A percentile compares a stretch with the other conserved stretches of the same genome.
Evolutionary conservation across 2,888 invertebrate species (phyloP).

Genomic region (Hymenopus coronatus): DNA sequence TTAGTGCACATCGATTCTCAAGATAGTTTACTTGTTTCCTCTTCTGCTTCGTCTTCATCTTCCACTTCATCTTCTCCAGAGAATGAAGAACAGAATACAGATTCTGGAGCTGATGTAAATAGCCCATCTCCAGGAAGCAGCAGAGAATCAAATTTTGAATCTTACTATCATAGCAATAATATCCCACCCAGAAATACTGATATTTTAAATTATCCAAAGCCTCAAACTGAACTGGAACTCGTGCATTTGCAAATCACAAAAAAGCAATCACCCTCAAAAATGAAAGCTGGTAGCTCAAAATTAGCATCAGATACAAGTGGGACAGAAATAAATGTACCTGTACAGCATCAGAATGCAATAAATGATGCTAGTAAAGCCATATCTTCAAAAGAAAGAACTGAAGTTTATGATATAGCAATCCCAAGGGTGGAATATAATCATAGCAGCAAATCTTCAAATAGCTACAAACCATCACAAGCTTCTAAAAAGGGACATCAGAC

Average conservation of each 20-base stretch:
- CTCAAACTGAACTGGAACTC: neutral
- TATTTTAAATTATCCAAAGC: neutral
- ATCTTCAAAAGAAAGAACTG: neutral
- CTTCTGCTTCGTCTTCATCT: conserved; percentile 31
- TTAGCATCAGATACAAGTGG: neutral
- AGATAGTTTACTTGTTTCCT: conserved; percentile 47
- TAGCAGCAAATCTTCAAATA: neutral
- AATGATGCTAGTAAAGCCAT: neutral
- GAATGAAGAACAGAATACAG: conserved; percentile 21
- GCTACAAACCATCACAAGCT: neutral
- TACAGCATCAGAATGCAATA: neutral
- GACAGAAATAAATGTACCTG: neutral
- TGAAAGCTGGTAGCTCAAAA: neutral
- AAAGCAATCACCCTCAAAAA: neutral
- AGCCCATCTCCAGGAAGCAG: conserved; percentile 22
- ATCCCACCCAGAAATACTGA: neutral
- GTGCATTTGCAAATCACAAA: neutral
- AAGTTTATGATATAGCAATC: neutral
- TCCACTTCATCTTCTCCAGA: neutral
- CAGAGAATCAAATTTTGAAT: neutral
- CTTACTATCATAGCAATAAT: neutral
- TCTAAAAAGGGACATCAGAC: neutral
- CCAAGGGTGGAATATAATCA: neutral
- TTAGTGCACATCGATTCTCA: conserved; percentile 19
- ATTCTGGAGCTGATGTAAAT: conserved; percentile 34